A percentile compares a stretch with the other conserved stretches of the same genome.
These are phyloP conservation scores for Phyllopteryx taeniolatus DNA, from an alignment of 2,113 vertebrate species.

Conservation along the genomic window DNA sequence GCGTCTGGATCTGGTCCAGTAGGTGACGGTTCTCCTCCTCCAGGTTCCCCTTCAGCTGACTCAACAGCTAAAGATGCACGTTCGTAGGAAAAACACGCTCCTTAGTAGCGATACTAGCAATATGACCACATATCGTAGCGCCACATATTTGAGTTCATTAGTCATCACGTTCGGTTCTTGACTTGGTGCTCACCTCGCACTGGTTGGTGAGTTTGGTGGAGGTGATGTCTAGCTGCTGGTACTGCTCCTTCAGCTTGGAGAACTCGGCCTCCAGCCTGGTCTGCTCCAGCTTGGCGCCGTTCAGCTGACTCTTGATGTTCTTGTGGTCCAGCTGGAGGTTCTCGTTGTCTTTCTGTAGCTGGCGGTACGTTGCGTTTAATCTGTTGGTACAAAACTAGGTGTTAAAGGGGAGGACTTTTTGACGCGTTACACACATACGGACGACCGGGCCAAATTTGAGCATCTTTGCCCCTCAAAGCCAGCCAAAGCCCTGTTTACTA, in stretches of 20 bases:
- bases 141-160: neutral
- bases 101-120: neutral
- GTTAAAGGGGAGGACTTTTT: neutral
- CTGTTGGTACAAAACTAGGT: constrained; percentile 35
- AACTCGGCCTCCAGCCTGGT: constrained; percentile 94
- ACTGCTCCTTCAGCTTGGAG: constrained; percentile 91
- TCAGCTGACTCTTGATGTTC: constrained; percentile 87
- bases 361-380: constrained; percentile 80
- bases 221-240: constrained; percentile 95
- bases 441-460: too few relatives aligned
- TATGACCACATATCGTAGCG: neutral
- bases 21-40: constrained; percentile 98
- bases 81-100: neutral
- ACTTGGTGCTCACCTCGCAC: constrained; percentile 80
- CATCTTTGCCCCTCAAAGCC: too few relatives aligned
- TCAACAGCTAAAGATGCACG: constrained; percentile 80
- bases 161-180: neutral
- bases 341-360: constrained; percentile 89
- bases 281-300: constrained; percentile 90
- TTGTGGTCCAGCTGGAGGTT: constrained; percentile 91
- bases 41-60: constrained; percentile 96
- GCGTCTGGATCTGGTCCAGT: constrained; percentile 95
- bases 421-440: neutral
- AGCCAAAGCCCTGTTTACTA: too few relatives aligned
- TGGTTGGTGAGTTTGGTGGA: constrained; percentile 96